phyloP scores from a whole-genome alignment of 2,797 vertebrate genomes.

The Typhlichthys eigenmanni region DNA sequence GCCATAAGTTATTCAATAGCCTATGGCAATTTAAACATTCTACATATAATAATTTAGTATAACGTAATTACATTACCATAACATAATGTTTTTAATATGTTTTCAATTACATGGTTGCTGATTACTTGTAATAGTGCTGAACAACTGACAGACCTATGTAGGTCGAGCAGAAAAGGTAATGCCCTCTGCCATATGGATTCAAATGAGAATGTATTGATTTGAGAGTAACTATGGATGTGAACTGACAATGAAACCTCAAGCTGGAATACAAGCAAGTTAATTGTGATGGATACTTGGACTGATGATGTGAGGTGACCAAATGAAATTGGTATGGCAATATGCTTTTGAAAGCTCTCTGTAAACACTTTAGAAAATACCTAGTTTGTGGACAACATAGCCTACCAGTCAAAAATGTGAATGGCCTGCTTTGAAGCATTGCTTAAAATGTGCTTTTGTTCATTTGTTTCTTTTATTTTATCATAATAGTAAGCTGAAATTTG shows the following conservation, averaged over 20 bases:
- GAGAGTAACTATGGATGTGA: slow-evolving; percentile 23
- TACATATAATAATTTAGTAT: slow-evolving; percentile 50
- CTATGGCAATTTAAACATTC: slow-evolving; percentile 56
- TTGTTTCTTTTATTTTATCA: slow-evolving; percentile 62
- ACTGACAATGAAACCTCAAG: slow-evolving; percentile 22
- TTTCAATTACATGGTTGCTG: slow-evolving; percentile 58
- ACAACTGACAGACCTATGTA: slow-evolving; percentile 47
- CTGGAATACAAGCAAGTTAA: slow-evolving; percentile 32
- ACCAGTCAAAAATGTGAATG: slow-evolving; percentile 77
- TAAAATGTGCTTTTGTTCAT: slow-evolving; percentile 64
- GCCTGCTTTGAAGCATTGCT: slow-evolving; percentile 27
- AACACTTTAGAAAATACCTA: slow-evolving; percentile 46
- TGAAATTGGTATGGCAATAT: slow-evolving; percentile 22
- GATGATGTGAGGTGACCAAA: slow-evolving; percentile 8
- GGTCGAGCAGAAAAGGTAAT: slow-evolving; percentile 34
- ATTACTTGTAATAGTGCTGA: slow-evolving; percentile 59
- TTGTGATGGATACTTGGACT: slow-evolving; percentile 27
- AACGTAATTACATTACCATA: slow-evolving; percentile 30
- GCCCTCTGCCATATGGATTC: slow-evolving; percentile 14
- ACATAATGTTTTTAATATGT: slow-evolving; percentile 32
- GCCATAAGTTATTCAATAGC: background rate
- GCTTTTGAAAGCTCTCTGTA: slow-evolving; percentile 28
- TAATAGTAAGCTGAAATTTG: slow-evolving; percentile 61
- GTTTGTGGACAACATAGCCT: slow-evolving; percentile 58
- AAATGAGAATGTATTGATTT: slow-evolving; percentile 21